Evolutionary conservation across 2,113 vertebrate genomes (phyloP).

Genomic region (Mungos mungo): DNA sequence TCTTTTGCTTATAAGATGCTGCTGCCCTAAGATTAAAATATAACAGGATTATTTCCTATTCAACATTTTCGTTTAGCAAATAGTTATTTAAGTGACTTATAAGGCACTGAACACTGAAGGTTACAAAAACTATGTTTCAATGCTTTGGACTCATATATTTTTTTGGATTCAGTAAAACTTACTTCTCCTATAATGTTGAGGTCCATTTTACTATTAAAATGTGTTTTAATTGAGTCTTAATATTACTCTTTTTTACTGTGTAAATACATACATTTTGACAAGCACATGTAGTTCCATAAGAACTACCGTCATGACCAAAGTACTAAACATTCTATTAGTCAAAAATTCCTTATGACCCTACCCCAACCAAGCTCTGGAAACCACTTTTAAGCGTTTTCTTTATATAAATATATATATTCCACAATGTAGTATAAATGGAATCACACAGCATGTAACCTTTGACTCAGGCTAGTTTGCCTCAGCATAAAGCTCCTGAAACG

Average conservation of each 20-base stretch:
- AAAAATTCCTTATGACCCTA: background rate
- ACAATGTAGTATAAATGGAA: background rate
- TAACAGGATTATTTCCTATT: background rate
- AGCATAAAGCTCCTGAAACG: background rate
- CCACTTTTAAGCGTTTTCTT: background rate
- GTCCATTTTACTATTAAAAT: background rate
- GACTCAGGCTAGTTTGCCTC: background rate
- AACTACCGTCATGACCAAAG: background rate
- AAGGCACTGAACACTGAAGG: background rate
- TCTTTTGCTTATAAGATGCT: constrained; percentile 18
- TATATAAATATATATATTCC: background rate
- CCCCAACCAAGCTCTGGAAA: background rate
- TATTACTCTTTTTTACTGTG: background rate
- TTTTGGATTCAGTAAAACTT: background rate
- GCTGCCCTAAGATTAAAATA: background rate
- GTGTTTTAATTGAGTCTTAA: background rate
- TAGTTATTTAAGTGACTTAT: background rate
- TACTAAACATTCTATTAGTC: background rate
- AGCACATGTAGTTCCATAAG: background rate
- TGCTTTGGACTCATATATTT: background rate
- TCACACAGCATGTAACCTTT: background rate
- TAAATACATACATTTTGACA: background rate
- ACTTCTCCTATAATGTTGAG: background rate
- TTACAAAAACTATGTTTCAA: background rate
- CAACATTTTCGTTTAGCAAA: background rate